A percentile compares a stretch with the other conserved stretches of the same genome.
Conservation (phyloP, 2,113 vertebrate species). For the Athene cunicularia region DNA sequence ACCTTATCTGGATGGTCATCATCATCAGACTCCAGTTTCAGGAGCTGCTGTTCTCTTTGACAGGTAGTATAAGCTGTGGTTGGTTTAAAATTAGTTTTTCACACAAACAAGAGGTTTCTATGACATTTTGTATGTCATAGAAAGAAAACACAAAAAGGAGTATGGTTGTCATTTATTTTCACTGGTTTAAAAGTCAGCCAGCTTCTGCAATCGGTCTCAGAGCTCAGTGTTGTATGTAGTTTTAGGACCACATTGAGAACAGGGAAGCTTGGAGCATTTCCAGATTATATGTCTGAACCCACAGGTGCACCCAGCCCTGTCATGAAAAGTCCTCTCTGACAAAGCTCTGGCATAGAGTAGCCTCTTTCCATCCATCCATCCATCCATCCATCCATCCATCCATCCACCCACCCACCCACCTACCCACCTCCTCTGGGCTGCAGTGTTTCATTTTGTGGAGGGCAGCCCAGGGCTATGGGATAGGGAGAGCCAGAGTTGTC, state of each 20-base stretch:
- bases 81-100: not conserved
- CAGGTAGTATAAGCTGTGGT: fast-evolving
- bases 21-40: not conserved
- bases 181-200: not conserved
- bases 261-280: not conserved
- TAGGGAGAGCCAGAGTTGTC: not conserved
- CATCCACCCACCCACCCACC: fast-evolving
- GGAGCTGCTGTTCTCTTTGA: not conserved
- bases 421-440: not conserved
- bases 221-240: fast-evolving
- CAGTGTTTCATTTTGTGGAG: not conserved
- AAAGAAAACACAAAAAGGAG: not conserved
- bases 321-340: not conserved
- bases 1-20: not conserved
- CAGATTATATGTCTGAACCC: not conserved
- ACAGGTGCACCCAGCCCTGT: fast-evolving
- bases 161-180: not conserved
- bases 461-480: not conserved
- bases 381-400: too few species aligned
- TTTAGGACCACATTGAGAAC: fast-evolving
- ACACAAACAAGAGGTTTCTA: not conserved
- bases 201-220: not conserved
- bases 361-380: not conserved
- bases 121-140: not conserved
- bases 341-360: not conserved